Percentiles rank a stretch among this genome's conserved stretches.
phyloP scores from a whole-genome alignment of 2,113 vertebrate genomes.

The Microcebus ravelobensis region DNA sequence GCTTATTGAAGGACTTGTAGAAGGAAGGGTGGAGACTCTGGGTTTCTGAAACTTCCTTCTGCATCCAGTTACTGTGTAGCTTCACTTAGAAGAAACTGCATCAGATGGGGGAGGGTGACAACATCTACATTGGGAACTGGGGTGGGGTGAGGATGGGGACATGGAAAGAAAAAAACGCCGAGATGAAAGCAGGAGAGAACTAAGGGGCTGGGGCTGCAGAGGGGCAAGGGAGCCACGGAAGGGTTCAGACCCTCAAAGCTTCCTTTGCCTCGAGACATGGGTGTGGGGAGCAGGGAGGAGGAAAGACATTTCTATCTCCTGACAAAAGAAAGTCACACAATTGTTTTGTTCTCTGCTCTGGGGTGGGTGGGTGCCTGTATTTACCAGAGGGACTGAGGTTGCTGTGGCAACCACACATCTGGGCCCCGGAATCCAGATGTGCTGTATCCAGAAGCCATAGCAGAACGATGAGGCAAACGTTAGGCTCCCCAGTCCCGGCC shows the following conservation, averaged over 20 bases:
- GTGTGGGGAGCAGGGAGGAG: constrained; percentile 66
- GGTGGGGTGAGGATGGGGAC: background rate
- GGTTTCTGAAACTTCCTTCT: background rate
- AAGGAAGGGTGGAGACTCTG: background rate
- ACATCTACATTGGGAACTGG: background rate
- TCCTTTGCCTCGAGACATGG: constrained; percentile 55
- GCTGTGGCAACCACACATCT: constrained; percentile 84
- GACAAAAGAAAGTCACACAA: constrained; percentile 81
- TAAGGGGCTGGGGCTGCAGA: background rate
- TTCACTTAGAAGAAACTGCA: background rate
- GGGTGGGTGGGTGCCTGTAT: constrained; percentile 76
- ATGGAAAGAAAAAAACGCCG: background rate
- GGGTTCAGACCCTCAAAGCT: background rate
- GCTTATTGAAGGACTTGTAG: background rate
- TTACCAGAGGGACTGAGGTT: constrained; percentile 79
- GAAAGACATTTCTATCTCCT: constrained; percentile 79
- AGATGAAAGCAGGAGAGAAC: background rate
- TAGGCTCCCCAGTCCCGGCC: constrained; percentile 69
- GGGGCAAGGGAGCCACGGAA: background rate
- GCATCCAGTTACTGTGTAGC: background rate
- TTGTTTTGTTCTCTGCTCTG: constrained; percentile 77
- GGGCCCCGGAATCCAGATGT: constrained; percentile 82
- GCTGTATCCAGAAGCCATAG: constrained; percentile 82
- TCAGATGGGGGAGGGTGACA: background rate
- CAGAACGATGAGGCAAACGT: constrained; percentile 81